These are phyloP conservation scores for Sciurus vulgaris DNA, from an alignment of 2,797 vertebrate genomes.

Conservation along the genomic window DNA sequence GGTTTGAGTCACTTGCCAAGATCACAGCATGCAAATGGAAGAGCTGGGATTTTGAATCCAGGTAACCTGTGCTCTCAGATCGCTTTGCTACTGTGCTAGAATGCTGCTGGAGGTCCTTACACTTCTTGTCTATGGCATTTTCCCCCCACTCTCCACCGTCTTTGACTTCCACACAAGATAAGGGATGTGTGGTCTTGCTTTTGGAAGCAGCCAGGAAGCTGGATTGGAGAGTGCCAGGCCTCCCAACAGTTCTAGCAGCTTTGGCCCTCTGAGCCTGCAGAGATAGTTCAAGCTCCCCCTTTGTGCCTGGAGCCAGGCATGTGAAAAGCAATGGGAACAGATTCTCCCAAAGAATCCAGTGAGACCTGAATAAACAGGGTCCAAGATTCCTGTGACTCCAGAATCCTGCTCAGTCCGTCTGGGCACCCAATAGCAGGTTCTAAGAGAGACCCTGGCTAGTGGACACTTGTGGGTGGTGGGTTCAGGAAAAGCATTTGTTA, in stretches of 20 bases:
- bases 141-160: rapidly evolving
- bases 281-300: neutral
- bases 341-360: neutral
- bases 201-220: neutral
- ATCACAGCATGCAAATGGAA: neutral
- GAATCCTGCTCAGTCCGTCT: neutral
- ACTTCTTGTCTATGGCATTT: neutral
- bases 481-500: neutral
- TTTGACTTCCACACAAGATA: neutral
- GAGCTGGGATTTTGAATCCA: constrained; percentile 8
- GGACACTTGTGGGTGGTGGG: neutral
- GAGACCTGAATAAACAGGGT: neutral
- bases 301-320: neutral
- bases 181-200: neutral
- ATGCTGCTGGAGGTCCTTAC: neutral
- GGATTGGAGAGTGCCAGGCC: neutral
- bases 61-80: neutral
- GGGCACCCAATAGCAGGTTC: neutral
- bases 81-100: neutral
- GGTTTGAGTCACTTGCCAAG: neutral
- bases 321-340: neutral
- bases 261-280: neutral
- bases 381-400: neutral
- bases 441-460: neutral
- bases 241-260: neutral